phyloP scores from a whole-genome alignment of 2,797 vertebrate species.

The Acrossocheilus fasciatus region DNA sequence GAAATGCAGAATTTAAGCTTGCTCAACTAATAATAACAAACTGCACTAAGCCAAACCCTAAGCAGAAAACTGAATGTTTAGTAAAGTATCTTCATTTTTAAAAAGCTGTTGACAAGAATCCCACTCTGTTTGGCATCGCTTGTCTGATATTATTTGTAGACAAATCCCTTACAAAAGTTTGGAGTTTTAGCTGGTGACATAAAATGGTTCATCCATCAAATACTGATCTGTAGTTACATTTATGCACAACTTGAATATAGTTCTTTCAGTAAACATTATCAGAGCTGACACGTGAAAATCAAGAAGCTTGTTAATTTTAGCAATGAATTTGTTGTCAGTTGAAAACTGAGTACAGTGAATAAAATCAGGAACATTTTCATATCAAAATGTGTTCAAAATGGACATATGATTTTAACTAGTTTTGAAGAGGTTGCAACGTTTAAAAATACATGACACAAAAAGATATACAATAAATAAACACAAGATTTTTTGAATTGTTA shows the following conservation, averaged over 20 bases:
- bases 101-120: not conserved
- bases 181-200: conserved; percentile 27
- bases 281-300: not conserved
- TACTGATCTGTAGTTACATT: not conserved
- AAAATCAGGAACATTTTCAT: not conserved
- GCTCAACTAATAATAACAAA: not conserved
- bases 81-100: not conserved
- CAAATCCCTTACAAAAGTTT: conserved; percentile 22
- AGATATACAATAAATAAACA: not conserved
- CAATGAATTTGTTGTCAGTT: not conserved
- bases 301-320: not conserved
- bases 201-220: not conserved
- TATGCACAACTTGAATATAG: not conserved
- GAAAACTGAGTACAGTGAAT: not conserved
- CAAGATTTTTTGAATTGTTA: not conserved
- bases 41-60: not conserved
- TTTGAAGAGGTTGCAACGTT: not conserved
- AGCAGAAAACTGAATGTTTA: not conserved
- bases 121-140: not conserved
- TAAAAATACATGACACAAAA: not conserved
- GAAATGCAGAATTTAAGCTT: not conserved
- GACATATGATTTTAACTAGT: not conserved
- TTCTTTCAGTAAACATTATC: not conserved
- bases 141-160: conserved; percentile 6
- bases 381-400: not conserved